These are phyloP conservation scores for Arothron firmamentum DNA, from an alignment of 2,113 vertebrate species.

Conservation along the genomic window DNA sequence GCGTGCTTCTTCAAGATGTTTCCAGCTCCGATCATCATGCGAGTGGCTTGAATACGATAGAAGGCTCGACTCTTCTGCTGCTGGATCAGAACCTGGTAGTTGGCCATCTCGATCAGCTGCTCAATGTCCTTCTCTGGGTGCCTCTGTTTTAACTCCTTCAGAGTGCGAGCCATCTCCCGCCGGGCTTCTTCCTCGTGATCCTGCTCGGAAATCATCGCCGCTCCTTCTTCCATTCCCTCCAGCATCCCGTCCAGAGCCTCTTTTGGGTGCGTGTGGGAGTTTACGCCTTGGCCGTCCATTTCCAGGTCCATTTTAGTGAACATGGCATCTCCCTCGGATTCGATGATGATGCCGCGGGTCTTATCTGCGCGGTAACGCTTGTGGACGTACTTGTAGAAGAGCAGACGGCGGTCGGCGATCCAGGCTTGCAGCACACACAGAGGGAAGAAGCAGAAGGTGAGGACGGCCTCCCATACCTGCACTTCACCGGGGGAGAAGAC, in stretches of 20 bases:
- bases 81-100: constrained; percentile 81
- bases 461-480: constrained; percentile 81
- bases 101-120: constrained; percentile 84
- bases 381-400: constrained; percentile 83
- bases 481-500: constrained; percentile 79
- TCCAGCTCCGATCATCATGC: constrained; percentile 85
- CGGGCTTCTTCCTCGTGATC: constrained; percentile 77
- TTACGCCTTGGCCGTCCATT: constrained; percentile 77
- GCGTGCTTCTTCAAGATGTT: constrained; percentile 85
- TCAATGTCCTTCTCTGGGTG: constrained; percentile 84
- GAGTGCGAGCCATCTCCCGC: constrained; percentile 79
- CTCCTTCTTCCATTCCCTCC: constrained; percentile 72
- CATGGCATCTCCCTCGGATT: constrained; percentile 77
- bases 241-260: constrained; percentile 76
- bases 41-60: constrained; percentile 84
- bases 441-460: constrained; percentile 84
- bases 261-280: constrained; percentile 73
- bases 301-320: constrained; percentile 80
- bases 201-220: constrained; percentile 55
- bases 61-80: constrained; percentile 85
- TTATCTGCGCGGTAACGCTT: constrained; percentile 81
- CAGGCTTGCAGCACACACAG: constrained; percentile 82
- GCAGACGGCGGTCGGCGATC: constrained; percentile 80
- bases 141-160: constrained; percentile 80
- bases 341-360: constrained; percentile 78